A percentile compares a stretch with the other conserved stretches of the same genome.
Conservation (phyloP, 2,888 invertebrate species). For the Epinotia nisella region DNA sequence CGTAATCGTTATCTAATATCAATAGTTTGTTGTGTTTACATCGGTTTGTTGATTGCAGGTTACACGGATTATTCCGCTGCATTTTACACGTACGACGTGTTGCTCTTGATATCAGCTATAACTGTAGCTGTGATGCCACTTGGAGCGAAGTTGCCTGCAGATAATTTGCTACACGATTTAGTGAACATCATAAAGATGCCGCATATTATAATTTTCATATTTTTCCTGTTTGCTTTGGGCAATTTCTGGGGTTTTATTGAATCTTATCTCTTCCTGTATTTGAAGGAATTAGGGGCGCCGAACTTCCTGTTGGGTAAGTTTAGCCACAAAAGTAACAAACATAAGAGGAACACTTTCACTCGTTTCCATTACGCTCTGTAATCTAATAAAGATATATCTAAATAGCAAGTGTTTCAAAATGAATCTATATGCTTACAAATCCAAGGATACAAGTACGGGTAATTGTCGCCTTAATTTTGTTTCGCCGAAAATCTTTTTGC, state of each 20-base stretch:
- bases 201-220: conserved; percentile 91
- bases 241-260: conserved; percentile 96
- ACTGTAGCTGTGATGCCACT: conserved; percentile 91
- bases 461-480: too few species aligned
- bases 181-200: conserved; percentile 90
- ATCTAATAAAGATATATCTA: too few species aligned
- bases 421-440: too few species aligned
- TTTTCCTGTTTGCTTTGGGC: conserved; percentile 92
- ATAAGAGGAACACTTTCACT: background rate
- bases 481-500: too few species aligned
- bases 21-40: conserved; percentile 69
- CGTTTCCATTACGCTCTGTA: background rate
- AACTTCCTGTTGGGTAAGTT: conserved; percentile 90
- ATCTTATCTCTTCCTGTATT: conserved; percentile 93
- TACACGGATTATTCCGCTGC: conserved; percentile 95
- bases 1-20: conserved; percentile 75
- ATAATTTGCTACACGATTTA: conserved; percentile 90
- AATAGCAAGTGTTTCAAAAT: too few species aligned
- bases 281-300: conserved; percentile 93
- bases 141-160: conserved; percentile 90
- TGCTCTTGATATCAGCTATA: conserved; percentile 89
- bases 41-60: conserved; percentile 81
- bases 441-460: too few species aligned
- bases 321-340: background rate
- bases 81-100: conserved; percentile 91